A percentile compares a stretch with the other conserved stretches of the same genome.
These are phyloP conservation scores for Conus canariensis DNA, from an alignment of 2,888 invertebrate genomes.

Conservation along the genomic window DNA sequence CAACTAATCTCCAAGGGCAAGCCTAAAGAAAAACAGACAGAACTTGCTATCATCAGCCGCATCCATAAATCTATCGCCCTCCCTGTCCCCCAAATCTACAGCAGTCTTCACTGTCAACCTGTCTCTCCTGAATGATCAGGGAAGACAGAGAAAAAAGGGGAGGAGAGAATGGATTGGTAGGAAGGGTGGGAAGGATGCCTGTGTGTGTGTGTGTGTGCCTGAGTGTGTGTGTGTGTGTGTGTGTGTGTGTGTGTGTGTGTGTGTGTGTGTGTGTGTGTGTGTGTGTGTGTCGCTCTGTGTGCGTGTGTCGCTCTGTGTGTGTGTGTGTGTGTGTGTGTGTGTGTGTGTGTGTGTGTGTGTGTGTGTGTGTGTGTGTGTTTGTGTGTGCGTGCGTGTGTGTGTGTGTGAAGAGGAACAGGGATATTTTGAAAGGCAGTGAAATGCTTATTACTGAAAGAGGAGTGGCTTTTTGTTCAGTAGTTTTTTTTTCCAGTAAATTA, in stretches of 20 bases:
- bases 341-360: background rate
- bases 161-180: background rate
- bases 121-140: too few relatives aligned
- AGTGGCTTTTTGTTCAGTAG: too few relatives aligned
- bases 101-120: too few relatives aligned
- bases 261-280: slow-evolving; percentile 6
- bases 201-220: background rate
- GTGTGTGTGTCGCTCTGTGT: background rate
- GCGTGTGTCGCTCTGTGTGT: background rate
- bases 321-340: background rate
- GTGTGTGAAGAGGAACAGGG: background rate
- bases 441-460: too few relatives aligned
- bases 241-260: slow-evolving; percentile 6
- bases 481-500: too few relatives aligned
- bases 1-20: too few relatives aligned
- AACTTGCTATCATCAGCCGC: too few relatives aligned
- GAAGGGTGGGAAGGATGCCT: background rate
- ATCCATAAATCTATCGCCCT: too few relatives aligned
- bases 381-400: background rate
- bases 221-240: background rate
- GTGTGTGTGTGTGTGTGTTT: background rate
- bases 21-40: too few relatives aligned
- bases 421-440: too few relatives aligned
- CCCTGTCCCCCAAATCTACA: too few relatives aligned
- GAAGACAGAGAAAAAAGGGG: too few relatives aligned